Evolutionary conservation across 2,797 vertebrate species (phyloP), one percentile per base, ranked within the genome.

Genomic region (Brachymystax lenok): DNA sequence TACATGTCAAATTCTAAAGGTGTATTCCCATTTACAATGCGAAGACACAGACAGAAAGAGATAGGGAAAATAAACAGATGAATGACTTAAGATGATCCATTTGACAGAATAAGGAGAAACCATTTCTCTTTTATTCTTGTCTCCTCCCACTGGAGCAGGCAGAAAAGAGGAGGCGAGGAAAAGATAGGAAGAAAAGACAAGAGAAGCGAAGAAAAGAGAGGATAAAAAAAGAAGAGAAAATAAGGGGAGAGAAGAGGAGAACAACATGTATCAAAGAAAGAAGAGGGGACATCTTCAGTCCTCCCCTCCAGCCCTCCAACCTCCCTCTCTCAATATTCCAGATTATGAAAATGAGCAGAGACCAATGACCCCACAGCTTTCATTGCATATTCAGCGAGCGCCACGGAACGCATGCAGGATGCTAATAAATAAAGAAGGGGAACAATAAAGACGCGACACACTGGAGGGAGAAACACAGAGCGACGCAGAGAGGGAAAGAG

Each of bases 371-470:
- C 93, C 91, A 87, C 91, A 81, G 93, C 88, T 89, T 92, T 92
- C 91, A 93, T 89, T 92, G 93, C 91, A 91, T 90, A 95, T 93
- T 92, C 85, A 90, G 67, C 75, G 77, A 80, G 81, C 80, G 85
- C 77, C 76, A 80, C 77, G 77, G 33, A 69, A 90, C 83, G 87
- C 88, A 91, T 75, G 79, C 84, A 84, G 90, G 75, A 89, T 91
- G 93, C 90, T 92, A 93, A 94, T 89, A 90, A 83, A 91, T 81
- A 83, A 85, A 88, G 79, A 77, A 72, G 46, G 27, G 3, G 79
- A 79, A 81, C 69, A 79, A 87, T 80, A 83, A 77, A 79, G 80
- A 70, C 71, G 74, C 72, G 82, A 81, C 76, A 78, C 73, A 67
- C 52, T 75, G 51, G 64, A 75, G 51, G 81, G 77, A 74, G 51